Conservation (phyloP, 1,140 invertebrate genomes). For the Campoletis sonorensis region DNA sequence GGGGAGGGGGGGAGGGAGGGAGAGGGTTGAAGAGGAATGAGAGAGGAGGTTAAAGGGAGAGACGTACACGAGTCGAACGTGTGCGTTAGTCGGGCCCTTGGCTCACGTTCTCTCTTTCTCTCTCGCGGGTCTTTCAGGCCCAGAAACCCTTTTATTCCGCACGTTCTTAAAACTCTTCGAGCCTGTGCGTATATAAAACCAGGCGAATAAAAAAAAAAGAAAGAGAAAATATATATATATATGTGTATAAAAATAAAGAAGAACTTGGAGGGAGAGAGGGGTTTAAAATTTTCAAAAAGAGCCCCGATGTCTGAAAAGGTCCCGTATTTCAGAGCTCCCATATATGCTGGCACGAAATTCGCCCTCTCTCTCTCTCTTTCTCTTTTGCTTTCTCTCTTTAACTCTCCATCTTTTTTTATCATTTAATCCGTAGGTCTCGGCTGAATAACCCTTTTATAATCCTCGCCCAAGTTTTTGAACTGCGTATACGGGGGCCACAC, state of each 20-base stretch:
- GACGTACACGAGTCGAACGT: constrained; percentile 32
- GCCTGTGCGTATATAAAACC: constrained; percentile 60
- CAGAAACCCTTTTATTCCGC: constrained; percentile 68
- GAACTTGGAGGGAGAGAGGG: constrained; percentile 40
- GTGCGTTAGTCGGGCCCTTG: constrained; percentile 44
- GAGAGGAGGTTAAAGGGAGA: background rate
- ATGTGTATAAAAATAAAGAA: constrained; percentile 38
- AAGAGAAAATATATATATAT: constrained; percentile 27
- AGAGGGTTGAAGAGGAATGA: background rate
- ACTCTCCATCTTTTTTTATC: constrained; percentile 72
- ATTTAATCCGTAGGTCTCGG: constrained; percentile 73
- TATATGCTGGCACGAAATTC: constrained; percentile 27
- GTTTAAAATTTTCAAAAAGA: constrained; percentile 76
- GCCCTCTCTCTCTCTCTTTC: constrained; percentile 53
- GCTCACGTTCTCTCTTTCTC: constrained; percentile 37
- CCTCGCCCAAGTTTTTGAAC: constrained; percentile 20
- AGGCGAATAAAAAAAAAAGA: constrained; percentile 37
- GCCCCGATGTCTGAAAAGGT: constrained; percentile 70
- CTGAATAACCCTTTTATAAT: constrained; percentile 75
- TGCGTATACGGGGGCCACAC: constrained; percentile 12
- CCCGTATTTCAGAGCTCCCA: constrained; percentile 69
- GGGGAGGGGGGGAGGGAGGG: background rate
- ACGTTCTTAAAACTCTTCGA: constrained; percentile 72
- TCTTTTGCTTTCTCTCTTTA: constrained; percentile 49
- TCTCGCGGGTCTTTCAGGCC: constrained; percentile 62